These are phyloP conservation scores for Balanococcus diminutus DNA, from an alignment of 2,888 invertebrate species.

Conservation along the genomic window DNA sequence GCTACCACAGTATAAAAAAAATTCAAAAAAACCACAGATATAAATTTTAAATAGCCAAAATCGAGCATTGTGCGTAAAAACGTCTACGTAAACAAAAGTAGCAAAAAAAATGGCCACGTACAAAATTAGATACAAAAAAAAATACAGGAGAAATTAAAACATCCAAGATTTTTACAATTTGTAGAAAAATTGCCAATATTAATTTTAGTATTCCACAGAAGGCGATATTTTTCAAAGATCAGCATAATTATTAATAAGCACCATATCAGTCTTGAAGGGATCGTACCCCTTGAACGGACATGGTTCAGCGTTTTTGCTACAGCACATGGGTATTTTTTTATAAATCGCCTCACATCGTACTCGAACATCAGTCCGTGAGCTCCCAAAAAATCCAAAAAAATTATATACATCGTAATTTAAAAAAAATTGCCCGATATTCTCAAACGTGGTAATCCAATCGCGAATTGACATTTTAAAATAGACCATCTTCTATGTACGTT, in stretches of 20 bases:
- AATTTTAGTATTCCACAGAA: background rate
- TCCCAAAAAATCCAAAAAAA: too few species aligned
- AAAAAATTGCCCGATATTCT: background rate
- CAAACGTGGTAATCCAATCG: background rate
- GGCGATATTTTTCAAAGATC: background rate
- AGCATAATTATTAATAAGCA: background rate
- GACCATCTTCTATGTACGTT: background rate
- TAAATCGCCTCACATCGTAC: background rate
- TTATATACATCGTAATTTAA: background rate
- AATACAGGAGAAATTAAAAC: background rate
- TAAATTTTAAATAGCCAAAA: background rate
- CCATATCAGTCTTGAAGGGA: background rate
- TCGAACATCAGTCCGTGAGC: background rate
- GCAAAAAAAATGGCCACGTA: background rate
- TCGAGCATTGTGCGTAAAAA: background rate
- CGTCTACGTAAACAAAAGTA: background rate
- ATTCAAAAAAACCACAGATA: slow-evolving; percentile 9
- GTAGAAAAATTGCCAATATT: background rate
- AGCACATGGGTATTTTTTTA: background rate
- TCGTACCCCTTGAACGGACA: background rate
- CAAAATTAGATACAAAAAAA: background rate
- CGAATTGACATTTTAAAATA: slow-evolving; percentile 4
- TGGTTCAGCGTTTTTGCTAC: background rate
- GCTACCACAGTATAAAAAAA: background rate
- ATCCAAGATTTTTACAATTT: background rate